phyloP scores from a whole-genome alignment of 2,888 invertebrate genomes.

The Drosophila conformis region DNA sequence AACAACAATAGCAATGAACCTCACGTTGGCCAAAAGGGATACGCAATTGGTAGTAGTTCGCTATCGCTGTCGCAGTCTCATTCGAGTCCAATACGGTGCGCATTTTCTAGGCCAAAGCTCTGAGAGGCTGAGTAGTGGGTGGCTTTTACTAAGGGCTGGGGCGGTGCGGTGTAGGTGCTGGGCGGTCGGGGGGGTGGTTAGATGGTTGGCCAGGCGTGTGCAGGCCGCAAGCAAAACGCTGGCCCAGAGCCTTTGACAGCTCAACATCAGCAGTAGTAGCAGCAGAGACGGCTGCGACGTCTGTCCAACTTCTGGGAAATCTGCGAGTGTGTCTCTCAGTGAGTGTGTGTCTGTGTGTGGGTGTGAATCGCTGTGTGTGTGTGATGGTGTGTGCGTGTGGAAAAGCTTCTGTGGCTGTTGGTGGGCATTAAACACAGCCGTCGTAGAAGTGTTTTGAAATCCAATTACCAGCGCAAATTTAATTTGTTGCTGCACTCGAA shows the following conservation, averaged over 20 bases:
- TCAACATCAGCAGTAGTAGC: conserved; percentile 51
- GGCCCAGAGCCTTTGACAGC: conserved; percentile 64
- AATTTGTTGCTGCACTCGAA: conserved; percentile 81
- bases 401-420: conserved; percentile 71
- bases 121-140: conserved; percentile 44
- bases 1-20: conserved; percentile 11
- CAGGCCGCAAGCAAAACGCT: conserved; percentile 58
- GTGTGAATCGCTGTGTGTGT: conserved; percentile 1
- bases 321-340: conserved; percentile 42
- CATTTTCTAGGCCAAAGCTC: conserved; percentile 80
- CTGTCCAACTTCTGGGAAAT: conserved; percentile 58
- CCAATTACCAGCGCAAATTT: conserved; percentile 80
- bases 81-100: conserved; percentile 48
- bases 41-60: conserved; percentile 49
- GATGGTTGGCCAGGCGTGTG: conserved; percentile 16
- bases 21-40: conserved; percentile 35
- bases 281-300: conserved; percentile 36
- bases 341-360: conserved; percentile 7
- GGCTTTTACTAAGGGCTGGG: conserved; percentile 10
- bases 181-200: neutral
- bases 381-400: conserved; percentile 20
- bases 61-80: conserved; percentile 5
- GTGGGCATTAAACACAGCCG: conserved; percentile 79
- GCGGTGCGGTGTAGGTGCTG: neutral
- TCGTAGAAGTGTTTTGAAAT: conserved; percentile 78